Base-by-base conservation (phyloP, 2,888 invertebrate species). In the Tyria jacobaeae region DNA sequence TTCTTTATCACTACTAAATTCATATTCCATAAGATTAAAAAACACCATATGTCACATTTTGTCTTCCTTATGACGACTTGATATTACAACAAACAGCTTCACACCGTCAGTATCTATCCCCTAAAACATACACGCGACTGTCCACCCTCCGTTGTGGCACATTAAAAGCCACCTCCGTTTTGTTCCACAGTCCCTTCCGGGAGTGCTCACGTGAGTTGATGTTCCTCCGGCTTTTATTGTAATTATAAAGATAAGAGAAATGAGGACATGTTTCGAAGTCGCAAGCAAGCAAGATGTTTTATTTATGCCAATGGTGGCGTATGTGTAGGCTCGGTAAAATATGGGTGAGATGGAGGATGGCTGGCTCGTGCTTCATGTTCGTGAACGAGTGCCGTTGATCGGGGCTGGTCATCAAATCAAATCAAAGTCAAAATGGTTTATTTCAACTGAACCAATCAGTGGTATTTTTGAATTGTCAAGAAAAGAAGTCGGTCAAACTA, bases 201-300 rank as follows among this genome's bases (percentile, higher is more conserved):
- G 17, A 14, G 31, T 39, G 12, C 52, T 24, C 24, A 24, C 25
- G 15, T 37, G n/a, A 12, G n/a, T n/a, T 25, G 25, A 53, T n/a
- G 37, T n/a, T 35, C 34, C 25, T n/a, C 25, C 37, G 25, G 1
- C 52, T 9, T 53, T 25, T 37, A 25, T 53, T 25, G 24, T 53
- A 53, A 53, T 53, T 53, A 35, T 25, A 9, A 25, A 53, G 52
- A 53, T 53, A 53, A 53, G n/a, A n/a, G 15, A 1, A 53, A 51
- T 21, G 21, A 31, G 10, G 27, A 3, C 27, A 49, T 7, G 4
- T 17, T 2, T 35, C 21, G 14, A 51, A 14, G 34, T 51, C 10
- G 31, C n/a, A n/a, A n/a, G n/a, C n/a, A n/a, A n/a, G n/a, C n/a
- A 9, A 10, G 10, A 10, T 39, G 15, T 39, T 39, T 39, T n/a